A percentile compares a stretch with the other conserved stretches of the same genome.
Evolutionary conservation across 2,888 invertebrate species (phyloP).

Genomic region (Azorinus chamasolen): DNA sequence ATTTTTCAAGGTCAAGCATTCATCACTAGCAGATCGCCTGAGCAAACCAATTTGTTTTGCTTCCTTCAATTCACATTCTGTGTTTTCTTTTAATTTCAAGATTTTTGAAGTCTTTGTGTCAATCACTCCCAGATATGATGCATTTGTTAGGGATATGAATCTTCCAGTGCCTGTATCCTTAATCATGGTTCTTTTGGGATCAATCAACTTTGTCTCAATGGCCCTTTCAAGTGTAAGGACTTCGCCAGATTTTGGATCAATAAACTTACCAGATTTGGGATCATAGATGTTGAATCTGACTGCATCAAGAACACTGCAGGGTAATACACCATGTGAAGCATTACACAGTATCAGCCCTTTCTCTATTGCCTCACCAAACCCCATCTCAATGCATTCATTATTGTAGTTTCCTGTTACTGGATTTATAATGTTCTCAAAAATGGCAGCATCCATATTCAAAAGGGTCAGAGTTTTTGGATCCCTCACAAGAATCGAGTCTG

Average conservation of each 20-base stretch:
- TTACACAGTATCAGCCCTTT: conserved; percentile 88
- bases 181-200: conserved; percentile 65
- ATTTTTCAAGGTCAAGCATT: conserved; percentile 93
- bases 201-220: conserved; percentile 68
- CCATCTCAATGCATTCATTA: conserved; percentile 61
- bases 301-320: conserved; percentile 59
- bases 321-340: conserved; percentile 55
- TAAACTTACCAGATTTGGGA: conserved; percentile 92
- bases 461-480: conserved; percentile 91
- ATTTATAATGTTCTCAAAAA: conserved; percentile 75
- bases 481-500: conserved; percentile 93
- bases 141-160: conserved; percentile 64
- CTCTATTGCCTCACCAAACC: conserved; percentile 93
- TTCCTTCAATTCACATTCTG: conserved; percentile 59
- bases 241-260: conserved; percentile 88
- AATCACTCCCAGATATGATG: conserved; percentile 58
- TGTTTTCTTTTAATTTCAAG: conserved; percentile 52
- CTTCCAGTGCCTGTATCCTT: conserved; percentile 65
- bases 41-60: conserved; percentile 67
- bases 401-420: conserved; percentile 71
- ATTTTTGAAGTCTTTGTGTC: conserved; percentile 61
- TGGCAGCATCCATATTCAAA: conserved; percentile 78
- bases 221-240: conserved; percentile 75
- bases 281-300: conserved; percentile 84
- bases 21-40: conserved; percentile 86